Evolutionary conservation across 2,888 invertebrate species (phyloP), one percentile per base, ranked within the genome.

Genomic region (Drosophila mulleri): DNA sequence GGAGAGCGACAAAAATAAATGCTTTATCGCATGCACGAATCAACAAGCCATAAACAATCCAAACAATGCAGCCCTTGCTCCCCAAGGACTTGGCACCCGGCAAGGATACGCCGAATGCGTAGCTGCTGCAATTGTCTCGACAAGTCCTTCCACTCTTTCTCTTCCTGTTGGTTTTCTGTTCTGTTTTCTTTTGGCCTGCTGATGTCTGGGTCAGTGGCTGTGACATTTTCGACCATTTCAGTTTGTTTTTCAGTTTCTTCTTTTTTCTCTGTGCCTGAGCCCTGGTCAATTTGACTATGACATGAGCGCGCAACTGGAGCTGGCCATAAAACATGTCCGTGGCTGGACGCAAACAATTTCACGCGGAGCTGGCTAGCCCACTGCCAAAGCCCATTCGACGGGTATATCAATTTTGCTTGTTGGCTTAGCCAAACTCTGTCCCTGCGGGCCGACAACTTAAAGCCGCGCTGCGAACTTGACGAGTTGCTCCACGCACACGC

Each of bases 241-340:
- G 32, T 32, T 9, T 6, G 26, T 26, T 32, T 11, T 32, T 66
- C 63, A 53, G 61, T 53, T 35, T 54, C 35, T 52, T 20, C 45
- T 56, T 39, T 48, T 45, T 67, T 60, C 70, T 64, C 68, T 73
- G 58, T 48, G 63, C 37, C 35, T n/a, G 62, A 47, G 57, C 59
- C 32, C 52, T 67, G 89, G 85, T 89, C 91, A 91, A 90, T 91
- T 91, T 91, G 88, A 84, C 81, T 90, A 80, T 84, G 89, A 80
- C 83, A 78, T 65, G 74, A 72, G 63, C 72, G 62, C 47, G 56
- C 72, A 62, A 52, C 60, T 54, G 58, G 57, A 65, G 58, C 72
- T 68, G 68, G 61, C 73, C 77, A 85, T 78, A 79, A 85, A 82
- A 65, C 73, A 82, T 77, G 64, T 56, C 50, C 65, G 37, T 44